These are phyloP conservation scores for Erannis defoliaria DNA, from an alignment of 2,888 invertebrate species.

Conservation along the genomic window DNA sequence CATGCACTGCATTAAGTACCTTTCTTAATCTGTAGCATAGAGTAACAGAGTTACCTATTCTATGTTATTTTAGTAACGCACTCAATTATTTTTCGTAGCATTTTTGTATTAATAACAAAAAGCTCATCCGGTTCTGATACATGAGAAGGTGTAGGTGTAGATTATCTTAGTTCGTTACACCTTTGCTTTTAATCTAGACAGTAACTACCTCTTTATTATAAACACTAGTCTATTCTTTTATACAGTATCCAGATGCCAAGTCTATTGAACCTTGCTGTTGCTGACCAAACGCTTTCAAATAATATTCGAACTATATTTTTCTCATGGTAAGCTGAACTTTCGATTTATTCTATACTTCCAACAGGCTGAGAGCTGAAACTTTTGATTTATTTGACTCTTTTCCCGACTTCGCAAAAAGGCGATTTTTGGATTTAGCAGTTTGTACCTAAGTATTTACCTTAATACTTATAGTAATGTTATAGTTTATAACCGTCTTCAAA, in stretches of 20 bases:
- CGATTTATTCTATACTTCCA: too few relatives aligned
- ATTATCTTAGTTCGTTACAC: constrained; percentile 24
- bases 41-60: too few relatives aligned
- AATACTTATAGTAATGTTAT: too few relatives aligned
- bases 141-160: constrained; percentile 12
- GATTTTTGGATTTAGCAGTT: too few relatives aligned
- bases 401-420: too few relatives aligned
- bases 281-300: not conserved
- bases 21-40: too few relatives aligned
- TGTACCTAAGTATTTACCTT: too few relatives aligned
- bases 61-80: too few relatives aligned
- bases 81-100: not conserved
- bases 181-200: constrained; percentile 20
- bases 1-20: too few relatives aligned
- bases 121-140: constrained; percentile 3
- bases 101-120: constrained; percentile 1
- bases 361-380: too few relatives aligned
- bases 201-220: constrained; percentile 26
- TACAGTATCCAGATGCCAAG: constrained; percentile 18
- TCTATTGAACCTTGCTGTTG: constrained; percentile 13
- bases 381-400: too few relatives aligned
- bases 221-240: constrained; percentile 19
- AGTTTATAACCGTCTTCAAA: too few relatives aligned
- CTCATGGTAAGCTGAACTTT: not conserved
- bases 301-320: not conserved